Evolutionary conservation across 2,797 vertebrate species (phyloP).

Genomic region (Acanthiza pusilla): DNA sequence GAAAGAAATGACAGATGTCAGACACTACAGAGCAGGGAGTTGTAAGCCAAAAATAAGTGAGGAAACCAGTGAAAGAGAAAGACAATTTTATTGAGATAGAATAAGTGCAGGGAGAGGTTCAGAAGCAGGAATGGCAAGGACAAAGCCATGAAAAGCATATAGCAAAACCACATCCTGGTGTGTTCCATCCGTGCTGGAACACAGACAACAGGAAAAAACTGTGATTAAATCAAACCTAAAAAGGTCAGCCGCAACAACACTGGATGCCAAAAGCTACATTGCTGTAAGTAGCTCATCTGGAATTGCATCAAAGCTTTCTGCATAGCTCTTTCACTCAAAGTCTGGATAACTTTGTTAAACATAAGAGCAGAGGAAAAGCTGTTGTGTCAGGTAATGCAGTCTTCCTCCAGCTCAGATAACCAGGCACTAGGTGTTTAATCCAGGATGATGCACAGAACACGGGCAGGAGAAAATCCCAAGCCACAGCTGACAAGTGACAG

Average conservation of each 20-base stretch:
- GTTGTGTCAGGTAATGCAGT: background rate
- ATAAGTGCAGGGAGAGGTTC: background rate
- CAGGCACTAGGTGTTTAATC: background rate
- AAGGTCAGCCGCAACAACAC: background rate
- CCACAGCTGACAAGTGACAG: background rate
- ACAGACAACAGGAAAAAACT: background rate
- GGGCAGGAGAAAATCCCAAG: background rate
- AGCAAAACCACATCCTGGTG: background rate
- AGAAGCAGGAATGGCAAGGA: background rate
- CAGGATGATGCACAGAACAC: background rate
- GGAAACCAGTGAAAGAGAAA: background rate
- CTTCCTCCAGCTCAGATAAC: background rate
- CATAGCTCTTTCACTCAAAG: background rate
- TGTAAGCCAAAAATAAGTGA: background rate
- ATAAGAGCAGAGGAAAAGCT: background rate
- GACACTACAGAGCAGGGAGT: background rate
- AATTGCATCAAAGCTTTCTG: background rate
- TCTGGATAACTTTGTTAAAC: background rate
- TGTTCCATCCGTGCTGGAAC: background rate
- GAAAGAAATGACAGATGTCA: background rate
- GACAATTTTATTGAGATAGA: background rate
- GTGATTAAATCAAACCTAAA: background rate
- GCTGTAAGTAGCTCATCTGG: background rate
- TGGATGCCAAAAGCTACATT: background rate
- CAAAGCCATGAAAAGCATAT: background rate